Evolutionary conservation across 1,140 invertebrate species (phyloP), one percentile per base, ranked within the genome.

Genomic region (Eulimnadia texana): DNA sequence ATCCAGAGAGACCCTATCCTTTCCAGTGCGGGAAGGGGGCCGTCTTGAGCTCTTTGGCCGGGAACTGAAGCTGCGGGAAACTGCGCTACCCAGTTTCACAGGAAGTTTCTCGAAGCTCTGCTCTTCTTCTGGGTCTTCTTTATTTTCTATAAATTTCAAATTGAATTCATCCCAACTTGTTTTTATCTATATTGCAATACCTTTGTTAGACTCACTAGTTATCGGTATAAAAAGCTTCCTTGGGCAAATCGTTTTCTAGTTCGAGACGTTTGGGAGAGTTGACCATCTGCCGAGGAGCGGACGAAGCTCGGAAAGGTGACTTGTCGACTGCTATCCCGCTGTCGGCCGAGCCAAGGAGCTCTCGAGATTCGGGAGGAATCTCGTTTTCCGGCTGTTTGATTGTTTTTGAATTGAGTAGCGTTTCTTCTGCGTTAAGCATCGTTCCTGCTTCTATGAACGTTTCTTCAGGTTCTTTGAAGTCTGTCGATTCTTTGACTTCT

Each of bases 11-110:
- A 57, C 20, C 29, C 28, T 57, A 29, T 57, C 55, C 22, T 33
- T 57, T 57, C 16, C n/a, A 33, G 25, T 33, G 2, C 55, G 27
- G 13, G 55, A 57, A 57, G 55, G 55, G 1, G 55, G 55, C 3
- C 55, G 24, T 10, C 55, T 23, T 9, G 55, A 57, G n/a, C 55
- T 57, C 33, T 55, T 55, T 23, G 53, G 53, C 16, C 53, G 53
- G 33, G 33, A 6, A 16, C 33, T 42, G 33, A 42, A 42, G 33
- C 33, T 42, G 6, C 33, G 6, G 16, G 33, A 9, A 6, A 42
- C 33, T 42, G 33, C 33, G 16, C 33, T 42, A 16, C 33, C 33
- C 16, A 42, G 33, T 42, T 42, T 42, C 6, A 16, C 6, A 16
- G 33, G 33, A 42, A 16, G 33, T 42, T 42, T 42, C 33, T 42